A percentile compares a stretch with the other conserved stretches of the same genome.
These are phyloP conservation scores for Enteromius mattozi DNA, from an alignment of 2,797 vertebrate species.

Conservation along the genomic window DNA sequence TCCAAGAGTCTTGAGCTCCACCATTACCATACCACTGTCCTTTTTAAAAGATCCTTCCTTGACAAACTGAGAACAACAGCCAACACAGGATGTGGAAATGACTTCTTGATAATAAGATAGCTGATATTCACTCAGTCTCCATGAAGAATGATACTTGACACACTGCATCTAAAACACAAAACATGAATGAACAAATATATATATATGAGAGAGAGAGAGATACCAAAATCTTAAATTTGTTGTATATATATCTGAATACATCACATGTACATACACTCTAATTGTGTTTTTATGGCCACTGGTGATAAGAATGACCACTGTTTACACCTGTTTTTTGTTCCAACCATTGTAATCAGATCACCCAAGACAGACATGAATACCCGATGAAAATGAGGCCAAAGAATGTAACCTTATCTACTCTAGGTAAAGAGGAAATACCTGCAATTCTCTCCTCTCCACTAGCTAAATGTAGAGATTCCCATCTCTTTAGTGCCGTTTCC, in stretches of 20 bases:
- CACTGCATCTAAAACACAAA: conserved; percentile 72
- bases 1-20: neutral
- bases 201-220: neutral
- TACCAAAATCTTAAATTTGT: neutral
- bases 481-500: conserved; percentile 77
- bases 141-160: conserved; percentile 76
- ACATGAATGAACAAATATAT: neutral
- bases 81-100: neutral
- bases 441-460: conserved; percentile 67
- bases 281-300: neutral
- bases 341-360: neutral
- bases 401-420: neutral
- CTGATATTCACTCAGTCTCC: conserved; percentile 59
- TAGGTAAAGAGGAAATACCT: conserved; percentile 58
- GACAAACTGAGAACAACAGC: neutral
- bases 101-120: neutral
- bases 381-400: neutral
- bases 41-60: neutral
- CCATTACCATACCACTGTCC: neutral
- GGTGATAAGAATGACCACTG: neutral
- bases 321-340: neutral
- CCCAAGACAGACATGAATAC: neutral
- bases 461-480: conserved; percentile 74
- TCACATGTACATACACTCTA: neutral
- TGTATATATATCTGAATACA: neutral